Conservation (phyloP, 2,797 vertebrate genomes). For the Pseudochirops cupreus region DNA sequence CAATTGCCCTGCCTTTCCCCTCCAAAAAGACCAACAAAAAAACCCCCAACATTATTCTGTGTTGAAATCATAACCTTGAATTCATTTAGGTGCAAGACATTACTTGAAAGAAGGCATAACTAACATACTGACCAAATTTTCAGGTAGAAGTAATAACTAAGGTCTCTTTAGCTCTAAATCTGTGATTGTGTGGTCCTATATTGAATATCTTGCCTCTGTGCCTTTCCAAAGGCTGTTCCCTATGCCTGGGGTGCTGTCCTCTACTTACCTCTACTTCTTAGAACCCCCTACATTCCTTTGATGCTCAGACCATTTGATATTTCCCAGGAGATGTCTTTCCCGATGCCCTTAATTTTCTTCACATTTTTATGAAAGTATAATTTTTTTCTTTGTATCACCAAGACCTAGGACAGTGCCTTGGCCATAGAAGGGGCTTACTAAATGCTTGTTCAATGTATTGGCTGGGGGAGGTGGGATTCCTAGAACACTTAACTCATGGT, state of each 20-base stretch:
- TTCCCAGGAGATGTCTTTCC: background rate
- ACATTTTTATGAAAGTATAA: background rate
- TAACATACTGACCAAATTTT: background rate
- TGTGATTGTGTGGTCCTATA: background rate
- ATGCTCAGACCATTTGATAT: background rate
- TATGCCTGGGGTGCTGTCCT: background rate
- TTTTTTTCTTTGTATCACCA: background rate
- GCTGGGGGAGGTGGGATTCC: background rate
- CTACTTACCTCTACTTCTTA: background rate
- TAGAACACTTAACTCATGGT: background rate
- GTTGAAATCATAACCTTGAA: conserved; percentile 46
- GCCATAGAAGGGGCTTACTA: background rate
- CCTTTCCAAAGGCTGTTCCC: background rate
- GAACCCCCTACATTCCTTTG: background rate
- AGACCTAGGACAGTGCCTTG: background rate
- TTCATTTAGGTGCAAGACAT: conserved; percentile 34
- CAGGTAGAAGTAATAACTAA: background rate
- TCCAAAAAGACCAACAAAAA: too few relatives aligned
- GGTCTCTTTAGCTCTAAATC: background rate
- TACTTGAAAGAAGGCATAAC: background rate
- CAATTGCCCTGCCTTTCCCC: too few relatives aligned
- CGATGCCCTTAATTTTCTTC: background rate
- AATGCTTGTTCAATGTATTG: background rate
- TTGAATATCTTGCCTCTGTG: background rate
- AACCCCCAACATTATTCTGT: background rate